Percentiles rank a stretch among this genome's conserved stretches.
These are phyloP conservation scores for Zalophus californianus DNA, from an alignment of 2,797 vertebrate genomes.

Conservation along the genomic window DNA sequence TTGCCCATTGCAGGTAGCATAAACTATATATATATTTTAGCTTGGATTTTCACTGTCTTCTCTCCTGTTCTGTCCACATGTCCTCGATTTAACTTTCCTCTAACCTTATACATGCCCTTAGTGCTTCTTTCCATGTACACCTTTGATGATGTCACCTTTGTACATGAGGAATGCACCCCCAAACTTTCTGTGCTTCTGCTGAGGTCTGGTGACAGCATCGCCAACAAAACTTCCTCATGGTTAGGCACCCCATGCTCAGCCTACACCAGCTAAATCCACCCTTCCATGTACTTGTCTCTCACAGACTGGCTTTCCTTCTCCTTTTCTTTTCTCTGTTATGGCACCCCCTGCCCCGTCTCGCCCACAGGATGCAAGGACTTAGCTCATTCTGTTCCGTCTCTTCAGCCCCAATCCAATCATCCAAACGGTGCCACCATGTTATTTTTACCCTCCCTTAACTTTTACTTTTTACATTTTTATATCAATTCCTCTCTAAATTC, in stretches of 20 bases:
- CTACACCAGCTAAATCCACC: neutral
- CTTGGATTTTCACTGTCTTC: neutral
- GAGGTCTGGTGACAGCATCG: rapidly evolving
- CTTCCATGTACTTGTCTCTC: rapidly evolving
- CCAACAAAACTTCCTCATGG: rapidly evolving
- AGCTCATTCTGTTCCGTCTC: neutral
- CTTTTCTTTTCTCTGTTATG: neutral
- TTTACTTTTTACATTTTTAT: neutral
- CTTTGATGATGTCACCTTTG: no score
- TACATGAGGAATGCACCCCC: neutral
- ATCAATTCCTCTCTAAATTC: neutral
- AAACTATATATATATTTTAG: neutral
- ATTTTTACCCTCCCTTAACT: neutral
- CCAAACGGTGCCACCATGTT: neutral
- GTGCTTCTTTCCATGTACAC: neutral
- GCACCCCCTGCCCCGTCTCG: rapidly evolving
- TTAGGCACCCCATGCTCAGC: rapidly evolving
- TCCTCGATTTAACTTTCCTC: neutral
- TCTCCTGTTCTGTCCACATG: neutral
- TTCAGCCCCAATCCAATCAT: neutral
- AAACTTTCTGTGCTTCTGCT: rapidly evolving
- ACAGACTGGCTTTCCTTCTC: neutral
- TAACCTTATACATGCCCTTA: rapidly evolving
- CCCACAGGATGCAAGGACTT: neutral
- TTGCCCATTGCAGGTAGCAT: neutral